Base-by-base conservation (phyloP, 2,888 invertebrate species). In the Aricia artaxerxes region DNA sequence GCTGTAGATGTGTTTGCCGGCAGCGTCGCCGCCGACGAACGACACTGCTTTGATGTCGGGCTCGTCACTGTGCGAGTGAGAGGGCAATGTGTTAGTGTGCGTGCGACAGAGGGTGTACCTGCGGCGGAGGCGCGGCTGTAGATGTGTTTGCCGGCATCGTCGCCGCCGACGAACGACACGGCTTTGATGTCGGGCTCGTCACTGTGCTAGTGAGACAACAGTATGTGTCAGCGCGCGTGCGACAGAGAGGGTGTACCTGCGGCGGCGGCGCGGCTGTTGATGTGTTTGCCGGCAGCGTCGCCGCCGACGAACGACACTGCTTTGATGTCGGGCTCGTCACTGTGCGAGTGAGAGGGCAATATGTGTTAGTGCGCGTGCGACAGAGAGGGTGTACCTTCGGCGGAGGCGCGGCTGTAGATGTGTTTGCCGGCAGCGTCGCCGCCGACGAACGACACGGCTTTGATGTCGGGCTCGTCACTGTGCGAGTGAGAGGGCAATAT, bases 291-390 rank as follows among this genome's bases (percentile, higher is more conserved):
- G 76, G 99, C 99, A 83, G 96, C 96, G 88, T 99, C 99, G 0
- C 99, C 99, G 78, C 99, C 99, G 11, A 99, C 99, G 89, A 99
- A 99, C 7, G 99, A 99, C 53, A 99, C 98, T 0, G 99, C 99
- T 91, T 96, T 97, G 86, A 99, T 99, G 85, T 97, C 98, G 3
- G 99, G 98, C 87, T 98, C 96, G 91, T 99, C 99, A 90, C 99
- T 24, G 24, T 24, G 24, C 24, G 24, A 24, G 24, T 24, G 24
- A 24, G 24, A 24, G 0, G 0, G 0, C 24, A 24, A 0, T 24
- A 24, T 24, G 24, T 24, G 24, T 24, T 0, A 24, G 11, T 1
- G 5, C 13, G 69, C 13, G 69, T 13, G 13, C 1, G 69, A 69
- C 5, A 24, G 24, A 69, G 35, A 69, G 24, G 11, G 64, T 38